These are phyloP conservation scores for Eumacrocentrus americanus DNA, from an alignment of 2,888 invertebrate genomes.

Conservation along the genomic window DNA sequence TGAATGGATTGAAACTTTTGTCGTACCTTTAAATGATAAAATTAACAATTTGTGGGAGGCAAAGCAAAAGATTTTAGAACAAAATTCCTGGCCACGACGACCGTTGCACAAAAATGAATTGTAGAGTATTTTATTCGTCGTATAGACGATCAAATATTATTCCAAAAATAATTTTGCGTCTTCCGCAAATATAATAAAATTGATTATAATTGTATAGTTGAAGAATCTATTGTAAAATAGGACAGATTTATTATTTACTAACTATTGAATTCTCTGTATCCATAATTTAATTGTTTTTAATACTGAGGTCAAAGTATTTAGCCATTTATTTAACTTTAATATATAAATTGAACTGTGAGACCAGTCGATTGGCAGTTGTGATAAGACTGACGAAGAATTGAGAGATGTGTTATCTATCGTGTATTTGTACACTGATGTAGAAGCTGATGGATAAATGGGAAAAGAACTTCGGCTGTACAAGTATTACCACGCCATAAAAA, in stretches of 20 bases:
- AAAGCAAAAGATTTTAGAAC: slow-evolving; percentile 61
- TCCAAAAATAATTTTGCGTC: neutral
- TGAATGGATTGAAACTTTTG: slow-evolving; percentile 62
- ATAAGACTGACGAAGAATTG: neutral
- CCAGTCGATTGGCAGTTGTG: neutral
- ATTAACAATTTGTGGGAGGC: slow-evolving; percentile 58
- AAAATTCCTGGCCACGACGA: slow-evolving; percentile 64
- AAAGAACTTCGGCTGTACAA: slow-evolving; percentile 1
- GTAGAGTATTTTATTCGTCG: slow-evolving; percentile 29
- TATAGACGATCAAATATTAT: too few relatives aligned
- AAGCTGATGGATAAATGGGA: neutral
- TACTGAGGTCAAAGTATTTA: too few relatives aligned
- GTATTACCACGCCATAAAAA: neutral
- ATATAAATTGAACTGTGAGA: too few relatives aligned
- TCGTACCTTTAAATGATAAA: slow-evolving; percentile 58
- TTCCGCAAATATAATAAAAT: neutral
- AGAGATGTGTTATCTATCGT: neutral
- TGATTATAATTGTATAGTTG: neutral
- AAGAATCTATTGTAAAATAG: neutral
- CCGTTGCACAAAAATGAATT: slow-evolving; percentile 57
- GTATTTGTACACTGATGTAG: neutral
- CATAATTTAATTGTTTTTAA: neutral
- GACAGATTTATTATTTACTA: too few relatives aligned
- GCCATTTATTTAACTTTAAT: neutral
- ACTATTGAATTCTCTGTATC: neutral